Evolutionary conservation across 2,113 vertebrate genomes (phyloP).

Genomic region (Pollimyrus isidori): DNA sequence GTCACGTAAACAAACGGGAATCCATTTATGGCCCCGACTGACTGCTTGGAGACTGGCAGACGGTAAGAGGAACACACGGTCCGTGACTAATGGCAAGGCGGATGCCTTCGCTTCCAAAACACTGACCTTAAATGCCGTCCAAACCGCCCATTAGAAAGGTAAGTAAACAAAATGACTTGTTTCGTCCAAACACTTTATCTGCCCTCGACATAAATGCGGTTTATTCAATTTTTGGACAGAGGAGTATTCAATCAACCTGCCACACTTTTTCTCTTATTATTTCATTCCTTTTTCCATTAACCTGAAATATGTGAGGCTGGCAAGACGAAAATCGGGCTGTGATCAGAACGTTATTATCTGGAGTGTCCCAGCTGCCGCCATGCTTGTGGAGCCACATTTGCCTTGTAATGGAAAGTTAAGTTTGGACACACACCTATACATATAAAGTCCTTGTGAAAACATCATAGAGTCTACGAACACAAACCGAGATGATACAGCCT

Average conservation of each 20-base stretch:
- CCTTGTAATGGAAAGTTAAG: not conserved
- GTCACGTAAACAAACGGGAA: constrained; percentile 25
- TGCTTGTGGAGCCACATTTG: not conserved
- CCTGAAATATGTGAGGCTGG: constrained; percentile 3
- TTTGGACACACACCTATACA: not conserved
- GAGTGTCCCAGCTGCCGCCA: not conserved
- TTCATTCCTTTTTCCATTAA: constrained; percentile 14
- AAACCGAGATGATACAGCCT: not conserved
- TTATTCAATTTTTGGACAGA: constrained; percentile 15
- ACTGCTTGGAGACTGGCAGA: constrained; percentile 4
- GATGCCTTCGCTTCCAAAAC: constrained; percentile 5
- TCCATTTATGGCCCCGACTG: constrained; percentile 23
- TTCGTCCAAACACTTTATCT: constrained; percentile 13
- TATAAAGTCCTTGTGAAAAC: not conserved
- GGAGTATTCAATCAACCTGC: constrained; percentile 17
- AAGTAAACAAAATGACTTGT: constrained; percentile 16
- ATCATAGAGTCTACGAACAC: not conserved
- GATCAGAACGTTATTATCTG: not conserved
- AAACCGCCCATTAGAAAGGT: constrained; percentile 4
- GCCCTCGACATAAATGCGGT: constrained; percentile 10
- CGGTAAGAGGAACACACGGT: not conserved
- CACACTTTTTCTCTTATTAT: not conserved
- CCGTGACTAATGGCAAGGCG: constrained; percentile 13
- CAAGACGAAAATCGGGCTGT: not conserved
- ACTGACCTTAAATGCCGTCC: not conserved